Conservation (phyloP, 2,113 vertebrate species). For the Gobio gobio region DNA sequence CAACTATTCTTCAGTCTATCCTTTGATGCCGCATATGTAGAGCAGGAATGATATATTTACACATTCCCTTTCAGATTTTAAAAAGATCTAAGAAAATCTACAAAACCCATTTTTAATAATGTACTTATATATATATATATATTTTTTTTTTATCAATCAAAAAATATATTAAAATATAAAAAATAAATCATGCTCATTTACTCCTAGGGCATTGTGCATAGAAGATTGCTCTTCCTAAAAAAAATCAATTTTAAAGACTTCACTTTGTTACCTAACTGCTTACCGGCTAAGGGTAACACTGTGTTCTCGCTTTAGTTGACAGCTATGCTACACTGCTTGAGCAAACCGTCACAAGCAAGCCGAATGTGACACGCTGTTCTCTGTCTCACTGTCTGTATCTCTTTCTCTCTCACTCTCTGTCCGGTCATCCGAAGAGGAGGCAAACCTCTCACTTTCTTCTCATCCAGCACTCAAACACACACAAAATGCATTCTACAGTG, state of each 20-base stretch:
- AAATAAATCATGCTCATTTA: neutral
- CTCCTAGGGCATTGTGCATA: neutral
- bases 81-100: neutral
- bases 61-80: neutral
- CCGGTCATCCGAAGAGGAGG: slow-evolving; percentile 27
- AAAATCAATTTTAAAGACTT: slow-evolving; percentile 38
- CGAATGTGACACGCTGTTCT: slow-evolving; percentile 36
- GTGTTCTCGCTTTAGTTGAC: slow-evolving; percentile 52
- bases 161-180: too few relatives aligned
- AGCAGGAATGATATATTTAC: neutral
- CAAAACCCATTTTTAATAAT: too few relatives aligned
- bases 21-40: neutral
- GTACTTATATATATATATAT: too few relatives aligned
- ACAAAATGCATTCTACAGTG: neutral
- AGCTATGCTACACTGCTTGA: slow-evolving; percentile 54
- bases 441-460: slow-evolving; percentile 32
- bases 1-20: neutral
- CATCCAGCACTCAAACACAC: slow-evolving; percentile 16
- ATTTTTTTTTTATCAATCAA: neutral
- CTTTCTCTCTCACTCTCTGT: slow-evolving; percentile 34
- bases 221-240: neutral
- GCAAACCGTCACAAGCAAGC: slow-evolving; percentile 52
- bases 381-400: slow-evolving; percentile 32
- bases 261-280: slow-evolving; percentile 34
- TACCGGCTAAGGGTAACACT: slow-evolving; percentile 23